These are phyloP conservation scores for Rhaphigaster nebulosa DNA, from an alignment of 2,888 invertebrate genomes.

Conservation along the genomic window DNA sequence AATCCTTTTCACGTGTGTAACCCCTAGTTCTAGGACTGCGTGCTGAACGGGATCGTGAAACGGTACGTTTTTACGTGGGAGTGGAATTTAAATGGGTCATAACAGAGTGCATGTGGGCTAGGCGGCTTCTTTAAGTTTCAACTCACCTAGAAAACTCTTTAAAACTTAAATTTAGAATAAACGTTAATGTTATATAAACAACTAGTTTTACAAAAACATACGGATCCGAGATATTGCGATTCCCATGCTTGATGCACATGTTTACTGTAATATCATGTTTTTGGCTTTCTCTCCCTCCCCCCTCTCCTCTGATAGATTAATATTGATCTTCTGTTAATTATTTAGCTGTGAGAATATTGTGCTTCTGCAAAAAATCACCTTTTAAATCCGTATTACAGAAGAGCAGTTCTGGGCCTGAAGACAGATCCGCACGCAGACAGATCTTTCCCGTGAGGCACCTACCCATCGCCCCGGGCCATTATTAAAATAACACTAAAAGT, in stretches of 20 bases:
- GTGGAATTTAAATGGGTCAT: background rate
- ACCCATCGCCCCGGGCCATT: background rate
- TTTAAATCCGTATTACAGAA: background rate
- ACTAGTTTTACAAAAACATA: no score
- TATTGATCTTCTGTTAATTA: no score
- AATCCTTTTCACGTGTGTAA: background rate
- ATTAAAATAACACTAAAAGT: constrained; percentile 17
- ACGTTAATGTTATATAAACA: no score
- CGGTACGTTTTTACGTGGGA: background rate
- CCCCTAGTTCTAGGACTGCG: background rate
- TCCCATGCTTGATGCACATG: no score
- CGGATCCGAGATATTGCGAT: no score
- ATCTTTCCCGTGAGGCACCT: background rate
- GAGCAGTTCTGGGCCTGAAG: background rate
- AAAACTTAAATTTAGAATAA: background rate
- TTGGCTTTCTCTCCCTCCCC: no score
- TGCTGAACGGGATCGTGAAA: background rate
- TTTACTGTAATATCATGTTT: no score
- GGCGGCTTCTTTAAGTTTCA: background rate
- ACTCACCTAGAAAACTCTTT: background rate
- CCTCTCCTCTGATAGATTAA: no score
- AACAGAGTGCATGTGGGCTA: background rate
- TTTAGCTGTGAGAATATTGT: background rate
- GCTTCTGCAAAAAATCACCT: background rate
- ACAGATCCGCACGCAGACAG: background rate